Percentiles rank a stretch among this genome's conserved stretches.
Conservation (phyloP, 1,140 invertebrate genomes). For the Meloidogyne exigua region DNA sequence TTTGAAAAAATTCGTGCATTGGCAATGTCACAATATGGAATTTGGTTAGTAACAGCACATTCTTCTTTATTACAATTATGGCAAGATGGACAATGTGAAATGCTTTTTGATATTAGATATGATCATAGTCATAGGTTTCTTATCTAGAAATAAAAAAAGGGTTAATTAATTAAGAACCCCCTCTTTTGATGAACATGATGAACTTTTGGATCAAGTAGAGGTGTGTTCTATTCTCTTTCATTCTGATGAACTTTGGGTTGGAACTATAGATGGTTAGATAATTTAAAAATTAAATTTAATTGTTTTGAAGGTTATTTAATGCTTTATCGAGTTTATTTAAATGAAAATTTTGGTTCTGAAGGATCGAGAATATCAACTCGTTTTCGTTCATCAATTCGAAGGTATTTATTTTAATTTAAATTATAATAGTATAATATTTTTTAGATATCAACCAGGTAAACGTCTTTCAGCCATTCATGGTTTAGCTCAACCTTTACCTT, state of each 20-base stretch:
- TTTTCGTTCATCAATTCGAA: slow-evolving; percentile 1
- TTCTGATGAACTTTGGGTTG: slow-evolving; percentile 66
- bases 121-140: slow-evolving; percentile 65
- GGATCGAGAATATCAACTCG: background rate
- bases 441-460: slow-evolving; percentile 53
- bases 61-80: slow-evolving; percentile 68
- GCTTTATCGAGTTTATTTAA: slow-evolving; percentile 63
- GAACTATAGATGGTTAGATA: slow-evolving; percentile 65
- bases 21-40: slow-evolving; percentile 62
- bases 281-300: background rate
- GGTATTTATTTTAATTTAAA: too few relatives aligned
- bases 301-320: slow-evolving; percentile 64
- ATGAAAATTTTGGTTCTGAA: slow-evolving; percentile 1
- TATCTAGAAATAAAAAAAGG: background rate
- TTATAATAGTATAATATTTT: too few relatives aligned
- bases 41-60: slow-evolving; percentile 67
- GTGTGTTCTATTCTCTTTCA: slow-evolving; percentile 66
- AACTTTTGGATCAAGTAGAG: slow-evolving; percentile 63
- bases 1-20: slow-evolving; percentile 59
- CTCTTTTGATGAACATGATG: slow-evolving; percentile 55
- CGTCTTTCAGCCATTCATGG: slow-evolving; percentile 48
- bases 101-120: slow-evolving; percentile 67
- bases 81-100: slow-evolving; percentile 66
- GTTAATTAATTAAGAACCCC: slow-evolving; percentile 40
- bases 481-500: slow-evolving; percentile 21